Evolutionary conservation across 2,113 vertebrate genomes (phyloP), one percentile per base, ranked within the genome.

Genomic region (Pelodiscus sinensis): DNA sequence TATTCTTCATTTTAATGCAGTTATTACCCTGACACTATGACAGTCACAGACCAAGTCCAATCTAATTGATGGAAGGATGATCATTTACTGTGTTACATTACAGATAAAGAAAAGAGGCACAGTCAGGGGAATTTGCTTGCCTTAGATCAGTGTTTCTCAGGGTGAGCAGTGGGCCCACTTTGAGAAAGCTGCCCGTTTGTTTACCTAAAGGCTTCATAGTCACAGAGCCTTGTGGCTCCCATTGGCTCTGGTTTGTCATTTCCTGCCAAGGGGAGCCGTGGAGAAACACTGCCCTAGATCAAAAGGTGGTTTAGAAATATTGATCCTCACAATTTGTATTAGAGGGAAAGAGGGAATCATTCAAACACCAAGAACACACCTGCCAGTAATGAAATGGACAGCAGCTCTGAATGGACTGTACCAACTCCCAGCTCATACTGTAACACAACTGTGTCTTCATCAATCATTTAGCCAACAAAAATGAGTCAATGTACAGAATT

Each of bases 251-350:
- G 44, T 44, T 44, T 44, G 44, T 6, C 5, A 44, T 44, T 44
- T 44, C 44, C 44, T 44, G 44, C 44, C 44, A 44, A 44, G 44
- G 44, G 44, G 44, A 44, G 44, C 44, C 44, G 6, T 6, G 38
- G 6, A 44, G 44, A 44, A 44, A 44, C 44, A 44, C 6, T 44
- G 5, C 44, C 44, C 44, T 44, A 44, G 71, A 92, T 68, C 38
- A 68, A 68, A 68, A 68, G 62, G 29, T 65, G 7, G 31, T 83
- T 82, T 71, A 83, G 68, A 92, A 89, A 92, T 35, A 81, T 16
- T 62, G 6, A 1, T 44, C 14, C 54, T 86, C 62, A 52, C 94
- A 90, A 62, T 81, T 3, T 2, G 19, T 51, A 77, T n/a, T 25
- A 78, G 83, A 25, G 9, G 57, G 83, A 82, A 82, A 81, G 27